Conservation (phyloP, 2,888 invertebrate genomes). For the Chouioia cunea region DNA sequence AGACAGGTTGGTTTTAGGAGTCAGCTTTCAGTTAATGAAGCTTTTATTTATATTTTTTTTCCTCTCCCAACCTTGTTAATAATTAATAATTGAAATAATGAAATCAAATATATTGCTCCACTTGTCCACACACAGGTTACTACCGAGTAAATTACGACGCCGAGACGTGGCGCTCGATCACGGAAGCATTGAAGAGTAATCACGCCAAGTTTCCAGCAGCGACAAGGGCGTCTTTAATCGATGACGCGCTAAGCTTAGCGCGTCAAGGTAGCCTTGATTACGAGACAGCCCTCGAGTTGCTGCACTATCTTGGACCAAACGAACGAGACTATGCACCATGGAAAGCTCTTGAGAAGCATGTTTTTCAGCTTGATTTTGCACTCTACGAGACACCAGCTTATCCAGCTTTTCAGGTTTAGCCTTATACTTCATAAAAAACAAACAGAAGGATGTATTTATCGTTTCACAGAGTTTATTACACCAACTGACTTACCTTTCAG, state of each 20-base stretch:
- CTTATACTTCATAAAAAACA: too few relatives aligned
- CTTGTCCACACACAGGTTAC: conserved; percentile 58
- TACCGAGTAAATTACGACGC: conserved; percentile 64
- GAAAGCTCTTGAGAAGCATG: conserved; percentile 67
- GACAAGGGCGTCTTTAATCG: conserved; percentile 72
- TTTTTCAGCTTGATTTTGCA: conserved; percentile 66
- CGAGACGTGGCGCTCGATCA: conserved; percentile 60
- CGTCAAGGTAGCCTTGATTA: conserved; percentile 67
- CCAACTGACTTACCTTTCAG: too few relatives aligned
- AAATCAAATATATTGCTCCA: too few relatives aligned
- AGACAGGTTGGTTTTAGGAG: conserved; percentile 55
- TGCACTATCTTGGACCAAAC: conserved; percentile 68
- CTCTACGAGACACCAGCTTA: conserved; percentile 59
- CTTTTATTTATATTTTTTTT: too few relatives aligned
- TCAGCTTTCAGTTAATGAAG: too few relatives aligned
- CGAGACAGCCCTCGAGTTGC: conserved; percentile 68
- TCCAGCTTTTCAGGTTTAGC: conserved; percentile 59
- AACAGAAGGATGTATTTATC: neutral
- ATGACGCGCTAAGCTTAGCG: conserved; percentile 70
- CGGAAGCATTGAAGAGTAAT: conserved; percentile 52
- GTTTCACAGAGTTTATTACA: neutral
- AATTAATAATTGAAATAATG: too few relatives aligned
- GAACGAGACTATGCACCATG: conserved; percentile 72
- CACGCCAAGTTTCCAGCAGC: conserved; percentile 66
- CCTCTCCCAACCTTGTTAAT: too few relatives aligned